phyloP scores from a whole-genome alignment of 2,797 vertebrate species.

The Sebastes iracundus region DNA sequence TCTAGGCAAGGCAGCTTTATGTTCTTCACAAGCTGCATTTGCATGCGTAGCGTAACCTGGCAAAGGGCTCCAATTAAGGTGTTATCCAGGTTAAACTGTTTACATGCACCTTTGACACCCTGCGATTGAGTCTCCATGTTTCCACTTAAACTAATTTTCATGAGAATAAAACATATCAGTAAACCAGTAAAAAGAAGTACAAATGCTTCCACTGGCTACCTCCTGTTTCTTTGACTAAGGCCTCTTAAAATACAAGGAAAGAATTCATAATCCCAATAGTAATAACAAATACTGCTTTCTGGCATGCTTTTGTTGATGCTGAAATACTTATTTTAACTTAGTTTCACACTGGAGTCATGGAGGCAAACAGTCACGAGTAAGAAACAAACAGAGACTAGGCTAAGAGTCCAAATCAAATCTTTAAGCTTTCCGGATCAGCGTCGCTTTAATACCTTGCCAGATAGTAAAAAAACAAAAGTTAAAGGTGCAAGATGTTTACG shows the following conservation, averaged over 20 bases:
- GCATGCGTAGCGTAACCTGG: not conserved
- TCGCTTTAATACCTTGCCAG: not conserved
- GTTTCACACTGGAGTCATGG: not conserved
- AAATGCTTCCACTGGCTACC: not conserved
- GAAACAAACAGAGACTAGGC: not conserved
- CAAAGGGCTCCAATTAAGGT: conserved; percentile 24
- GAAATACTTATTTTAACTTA: not conserved
- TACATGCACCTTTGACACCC: conserved; percentile 26
- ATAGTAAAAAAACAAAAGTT: not conserved
- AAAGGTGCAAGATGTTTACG: not conserved
- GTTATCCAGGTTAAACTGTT: conserved; percentile 32
- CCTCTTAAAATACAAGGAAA: not conserved
- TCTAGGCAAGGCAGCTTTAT: conserved; percentile 9
- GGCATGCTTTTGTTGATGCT: not conserved
- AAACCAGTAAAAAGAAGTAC: not conserved
- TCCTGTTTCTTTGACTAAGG: not conserved
- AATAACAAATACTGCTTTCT: not conserved
- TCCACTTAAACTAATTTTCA: conserved; percentile 11
- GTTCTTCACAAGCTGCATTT: not conserved
- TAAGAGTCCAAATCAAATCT: not conserved
- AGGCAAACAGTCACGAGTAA: not conserved
- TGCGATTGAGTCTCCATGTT: not conserved
- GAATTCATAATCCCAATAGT: not conserved
- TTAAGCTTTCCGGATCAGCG: not conserved
- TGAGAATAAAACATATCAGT: not conserved